Evolutionary conservation across 2,888 invertebrate genomes (phyloP).

Genomic region (Chymomyza caudatula): DNA sequence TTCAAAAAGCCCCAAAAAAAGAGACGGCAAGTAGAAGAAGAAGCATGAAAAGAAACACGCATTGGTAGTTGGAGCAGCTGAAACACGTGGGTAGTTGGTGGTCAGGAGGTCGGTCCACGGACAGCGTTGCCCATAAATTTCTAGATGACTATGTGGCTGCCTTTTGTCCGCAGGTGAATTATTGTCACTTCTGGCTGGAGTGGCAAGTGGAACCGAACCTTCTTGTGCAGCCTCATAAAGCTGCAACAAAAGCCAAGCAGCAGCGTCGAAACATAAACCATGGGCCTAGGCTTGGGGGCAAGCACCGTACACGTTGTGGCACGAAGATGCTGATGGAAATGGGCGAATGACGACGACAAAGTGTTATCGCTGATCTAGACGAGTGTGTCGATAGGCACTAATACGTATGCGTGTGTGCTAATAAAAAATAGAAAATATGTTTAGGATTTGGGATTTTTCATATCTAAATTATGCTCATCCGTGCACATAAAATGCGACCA

Average conservation of each 20-base stretch:
- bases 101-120: slow-evolving; percentile 9
- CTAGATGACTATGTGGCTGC: slow-evolving; percentile 39
- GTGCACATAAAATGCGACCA: slow-evolving; percentile 24
- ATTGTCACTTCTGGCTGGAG: slow-evolving; percentile 50
- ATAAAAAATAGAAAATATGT: slow-evolving; percentile 57
- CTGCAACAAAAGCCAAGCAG: slow-evolving; percentile 39
- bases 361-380: slow-evolving; percentile 36
- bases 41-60: slow-evolving; percentile 14
- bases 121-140: slow-evolving; percentile 52
- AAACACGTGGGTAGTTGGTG: slow-evolving; percentile 15
- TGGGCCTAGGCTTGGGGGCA: slow-evolving; percentile 2
- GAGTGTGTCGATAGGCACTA: slow-evolving; percentile 8
- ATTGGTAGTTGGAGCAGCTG: neutral
- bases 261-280: slow-evolving; percentile 23
- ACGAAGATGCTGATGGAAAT: neutral
- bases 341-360: slow-evolving; percentile 13
- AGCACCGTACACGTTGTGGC: no score
- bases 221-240: slow-evolving; percentile 35
- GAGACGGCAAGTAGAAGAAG: slow-evolving; percentile 4
- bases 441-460: slow-evolving; percentile 49
- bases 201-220: slow-evolving; percentile 2
- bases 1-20: slow-evolving; percentile 28
- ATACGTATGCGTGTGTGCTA: slow-evolving; percentile 17
- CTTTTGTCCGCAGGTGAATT: slow-evolving; percentile 66
- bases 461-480: slow-evolving; percentile 63